These are phyloP conservation scores for Alosa alosa DNA, from an alignment of 2,113 vertebrate genomes.

Conservation along the genomic window DNA sequence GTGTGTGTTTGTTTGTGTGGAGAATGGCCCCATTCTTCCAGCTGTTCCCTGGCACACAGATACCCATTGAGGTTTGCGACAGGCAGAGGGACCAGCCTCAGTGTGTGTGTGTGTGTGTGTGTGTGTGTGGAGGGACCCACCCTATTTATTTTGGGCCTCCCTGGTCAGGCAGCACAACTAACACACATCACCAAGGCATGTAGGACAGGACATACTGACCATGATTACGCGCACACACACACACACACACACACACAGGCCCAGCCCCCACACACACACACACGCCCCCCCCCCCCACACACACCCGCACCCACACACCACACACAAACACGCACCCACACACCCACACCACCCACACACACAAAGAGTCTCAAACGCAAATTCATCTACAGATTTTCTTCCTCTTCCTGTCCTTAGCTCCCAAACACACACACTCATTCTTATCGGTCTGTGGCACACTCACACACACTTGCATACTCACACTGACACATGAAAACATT, in stretches of 20 bases:
- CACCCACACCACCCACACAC: background rate
- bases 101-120: too few relatives aligned
- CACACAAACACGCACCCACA: background rate
- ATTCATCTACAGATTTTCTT: too few relatives aligned
- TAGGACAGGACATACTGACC: too few relatives aligned
- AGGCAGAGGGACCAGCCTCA: background rate
- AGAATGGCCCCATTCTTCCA: conserved; percentile 25
- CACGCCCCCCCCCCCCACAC: background rate
- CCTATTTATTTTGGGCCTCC: conserved; percentile 45
- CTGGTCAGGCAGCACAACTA: conserved; percentile 5
- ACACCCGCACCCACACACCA: background rate
- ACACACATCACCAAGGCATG: background rate
- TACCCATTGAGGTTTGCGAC: conserved; percentile 32
- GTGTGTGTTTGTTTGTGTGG: conserved; percentile 18
- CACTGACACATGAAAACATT: background rate
- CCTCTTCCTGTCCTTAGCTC: too few relatives aligned
- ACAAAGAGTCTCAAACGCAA: background rate
- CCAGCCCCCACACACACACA: background rate
- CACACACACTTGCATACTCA: background rate
- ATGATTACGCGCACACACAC: too few relatives aligned
- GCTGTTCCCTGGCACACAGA: conserved; percentile 24
- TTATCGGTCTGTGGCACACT: too few relatives aligned
- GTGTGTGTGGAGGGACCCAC: conserved; percentile 31
- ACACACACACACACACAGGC: background rate
- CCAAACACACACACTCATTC: background rate